A percentile compares a stretch with the other conserved stretches of the same genome.
These are phyloP conservation scores for Parascotia fuliginaria DNA, from an alignment of 2,888 invertebrate genomes.

Conservation along the genomic window DNA sequence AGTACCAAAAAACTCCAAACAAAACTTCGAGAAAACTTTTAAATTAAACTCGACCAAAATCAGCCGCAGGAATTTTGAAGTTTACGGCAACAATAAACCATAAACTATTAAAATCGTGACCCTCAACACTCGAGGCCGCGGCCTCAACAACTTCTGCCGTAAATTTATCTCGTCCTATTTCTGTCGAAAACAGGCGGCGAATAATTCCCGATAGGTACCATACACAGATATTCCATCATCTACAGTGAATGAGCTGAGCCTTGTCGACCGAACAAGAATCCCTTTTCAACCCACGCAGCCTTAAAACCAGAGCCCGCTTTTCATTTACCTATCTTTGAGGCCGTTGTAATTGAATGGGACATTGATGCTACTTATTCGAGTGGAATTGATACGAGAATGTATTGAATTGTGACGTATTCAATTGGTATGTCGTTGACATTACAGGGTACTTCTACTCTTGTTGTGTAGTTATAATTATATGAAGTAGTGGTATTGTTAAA, in stretches of 20 bases:
- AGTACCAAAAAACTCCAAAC: not conserved
- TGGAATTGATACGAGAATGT: constrained; percentile 71
- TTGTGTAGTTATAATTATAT: no score
- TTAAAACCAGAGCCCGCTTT: constrained; percentile 72
- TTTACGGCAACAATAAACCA: constrained; percentile 38
- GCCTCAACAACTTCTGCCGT: constrained; percentile 35
- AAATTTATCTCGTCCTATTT: constrained; percentile 63
- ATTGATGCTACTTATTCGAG: constrained; percentile 70
- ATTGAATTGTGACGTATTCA: constrained; percentile 59
- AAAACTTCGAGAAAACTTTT: constrained; percentile 10
- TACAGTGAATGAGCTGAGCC: constrained; percentile 63
- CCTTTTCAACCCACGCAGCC: constrained; percentile 66
- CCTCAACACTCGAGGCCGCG: constrained; percentile 18
- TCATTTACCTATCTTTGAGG: constrained; percentile 74
- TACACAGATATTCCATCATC: constrained; percentile 77
- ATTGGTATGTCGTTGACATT: constrained; percentile 38
- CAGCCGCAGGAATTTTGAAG: constrained; percentile 28
- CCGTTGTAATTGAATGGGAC: constrained; percentile 75
- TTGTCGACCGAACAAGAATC: constrained; percentile 67
- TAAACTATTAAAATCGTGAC: constrained; percentile 42
- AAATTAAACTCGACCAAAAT: constrained; percentile 6
- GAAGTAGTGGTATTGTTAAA: no score
- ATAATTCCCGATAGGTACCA: constrained; percentile 66
- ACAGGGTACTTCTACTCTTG: constrained; percentile 18
- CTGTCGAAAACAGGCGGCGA: constrained; percentile 61